These are phyloP conservation scores for Dolichomitus sp. DNA, from an alignment of 2,888 invertebrate species.

Conservation along the genomic window DNA sequence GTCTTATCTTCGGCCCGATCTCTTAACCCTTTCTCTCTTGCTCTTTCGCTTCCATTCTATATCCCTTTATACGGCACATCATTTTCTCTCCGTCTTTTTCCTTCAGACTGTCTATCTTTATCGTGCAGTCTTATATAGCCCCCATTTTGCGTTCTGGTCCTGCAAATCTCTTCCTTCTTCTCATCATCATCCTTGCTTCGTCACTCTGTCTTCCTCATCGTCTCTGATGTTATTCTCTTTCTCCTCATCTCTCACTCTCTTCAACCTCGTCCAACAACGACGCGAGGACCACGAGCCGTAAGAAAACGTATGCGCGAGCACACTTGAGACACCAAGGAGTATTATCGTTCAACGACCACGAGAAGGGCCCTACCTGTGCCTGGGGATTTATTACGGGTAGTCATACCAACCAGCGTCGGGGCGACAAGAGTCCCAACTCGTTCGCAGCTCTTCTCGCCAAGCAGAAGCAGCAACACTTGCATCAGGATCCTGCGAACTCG, in stretches of 20 bases:
- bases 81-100: constrained; percentile 41
- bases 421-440: constrained; percentile 59
- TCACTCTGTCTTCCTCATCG: constrained; percentile 55
- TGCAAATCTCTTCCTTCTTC: constrained; percentile 47
- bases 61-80: constrained; percentile 68
- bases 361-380: constrained; percentile 69
- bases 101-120: constrained; percentile 28
- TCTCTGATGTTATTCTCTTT: constrained; percentile 19
- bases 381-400: constrained; percentile 74
- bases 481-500: constrained; percentile 23
- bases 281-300: constrained; percentile 23
- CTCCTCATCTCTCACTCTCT: constrained; percentile 30
- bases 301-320: constrained; percentile 27
- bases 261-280: constrained; percentile 48
- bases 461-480: constrained; percentile 45
- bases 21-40: constrained; percentile 64
- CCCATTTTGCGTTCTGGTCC: constrained; percentile 35
- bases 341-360: constrained; percentile 72
- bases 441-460: constrained; percentile 36
- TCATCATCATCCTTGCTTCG: constrained; percentile 31
- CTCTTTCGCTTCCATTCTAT: constrained; percentile 63
- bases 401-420: constrained; percentile 51
- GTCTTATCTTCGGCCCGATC: constrained; percentile 82
- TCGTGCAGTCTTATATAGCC: background rate
- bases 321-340: constrained; percentile 56